phyloP scores from a whole-genome alignment of 2,797 vertebrate genomes.

The Mycteria americana region DNA sequence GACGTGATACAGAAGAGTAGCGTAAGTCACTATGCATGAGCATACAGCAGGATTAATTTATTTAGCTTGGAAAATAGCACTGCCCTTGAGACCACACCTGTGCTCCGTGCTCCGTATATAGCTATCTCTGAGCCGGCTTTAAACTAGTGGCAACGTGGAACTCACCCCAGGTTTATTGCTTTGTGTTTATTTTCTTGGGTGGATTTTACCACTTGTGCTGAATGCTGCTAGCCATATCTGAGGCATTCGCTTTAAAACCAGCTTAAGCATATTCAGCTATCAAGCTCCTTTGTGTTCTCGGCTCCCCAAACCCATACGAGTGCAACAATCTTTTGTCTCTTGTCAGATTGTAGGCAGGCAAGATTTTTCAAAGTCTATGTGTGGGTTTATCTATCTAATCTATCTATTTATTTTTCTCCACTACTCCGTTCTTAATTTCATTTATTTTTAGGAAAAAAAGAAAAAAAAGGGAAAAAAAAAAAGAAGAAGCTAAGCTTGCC shows the following conservation, averaged over 20 bases:
- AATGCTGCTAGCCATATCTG: background rate
- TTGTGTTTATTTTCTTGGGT: slow-evolving; percentile 35
- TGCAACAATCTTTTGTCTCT: background rate
- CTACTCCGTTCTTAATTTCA: background rate
- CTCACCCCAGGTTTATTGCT: slow-evolving; percentile 10
- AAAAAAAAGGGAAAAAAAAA: background rate
- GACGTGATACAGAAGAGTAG: background rate
- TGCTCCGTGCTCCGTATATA: background rate
- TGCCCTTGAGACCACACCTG: background rate
- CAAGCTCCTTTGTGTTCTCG: background rate
- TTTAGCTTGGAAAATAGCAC: background rate
- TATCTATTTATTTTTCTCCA: background rate
- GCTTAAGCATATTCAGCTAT: background rate
- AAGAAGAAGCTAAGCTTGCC: background rate
- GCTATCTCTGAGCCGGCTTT: background rate
- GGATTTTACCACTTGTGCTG: background rate
- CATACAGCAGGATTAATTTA: background rate
- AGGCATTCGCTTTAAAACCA: background rate
- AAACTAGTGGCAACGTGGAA: background rate
- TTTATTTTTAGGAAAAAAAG: background rate
- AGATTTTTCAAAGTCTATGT: background rate
- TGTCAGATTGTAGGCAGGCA: background rate
- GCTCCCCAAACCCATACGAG: background rate
- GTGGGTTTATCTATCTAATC: background rate
- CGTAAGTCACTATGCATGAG: background rate